Evolutionary conservation across 1,140 invertebrate genomes (phyloP).

Genomic region (Camponotus floridanus): DNA sequence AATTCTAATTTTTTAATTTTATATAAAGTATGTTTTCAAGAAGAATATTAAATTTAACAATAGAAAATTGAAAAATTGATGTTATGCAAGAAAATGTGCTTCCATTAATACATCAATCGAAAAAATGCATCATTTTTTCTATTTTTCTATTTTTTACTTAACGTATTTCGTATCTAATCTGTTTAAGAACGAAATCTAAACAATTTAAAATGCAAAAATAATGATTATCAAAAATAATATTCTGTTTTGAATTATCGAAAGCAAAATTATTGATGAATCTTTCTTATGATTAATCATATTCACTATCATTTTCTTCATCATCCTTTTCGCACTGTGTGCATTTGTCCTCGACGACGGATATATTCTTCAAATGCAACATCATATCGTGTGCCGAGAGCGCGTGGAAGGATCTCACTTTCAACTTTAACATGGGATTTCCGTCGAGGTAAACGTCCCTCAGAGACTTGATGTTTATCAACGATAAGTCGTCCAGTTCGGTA

Average conservation of each 20-base stretch:
- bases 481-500: constrained; percentile 73
- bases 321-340: neutral
- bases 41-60: neutral
- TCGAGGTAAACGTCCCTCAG: constrained; percentile 21
- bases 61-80: neutral
- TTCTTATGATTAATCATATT: neutral
- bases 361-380: constrained; percentile 10
- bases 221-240: neutral
- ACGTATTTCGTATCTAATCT: neutral
- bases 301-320: neutral
- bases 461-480: constrained; percentile 59
- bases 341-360: neutral
- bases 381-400: neutral
- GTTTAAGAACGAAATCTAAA: neutral
- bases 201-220: neutral
- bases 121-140: neutral
- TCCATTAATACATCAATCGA: neutral
- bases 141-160: neutral
- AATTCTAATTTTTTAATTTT: neutral
- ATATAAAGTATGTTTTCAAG: neutral
- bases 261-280: neutral
- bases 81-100: neutral
- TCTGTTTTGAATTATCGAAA: neutral
- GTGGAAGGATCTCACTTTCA: neutral
- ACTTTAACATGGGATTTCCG: constrained; percentile 3